These are phyloP conservation scores for Caradrina clavipalpis DNA, from an alignment of 2,888 invertebrate genomes.

Conservation along the genomic window DNA sequence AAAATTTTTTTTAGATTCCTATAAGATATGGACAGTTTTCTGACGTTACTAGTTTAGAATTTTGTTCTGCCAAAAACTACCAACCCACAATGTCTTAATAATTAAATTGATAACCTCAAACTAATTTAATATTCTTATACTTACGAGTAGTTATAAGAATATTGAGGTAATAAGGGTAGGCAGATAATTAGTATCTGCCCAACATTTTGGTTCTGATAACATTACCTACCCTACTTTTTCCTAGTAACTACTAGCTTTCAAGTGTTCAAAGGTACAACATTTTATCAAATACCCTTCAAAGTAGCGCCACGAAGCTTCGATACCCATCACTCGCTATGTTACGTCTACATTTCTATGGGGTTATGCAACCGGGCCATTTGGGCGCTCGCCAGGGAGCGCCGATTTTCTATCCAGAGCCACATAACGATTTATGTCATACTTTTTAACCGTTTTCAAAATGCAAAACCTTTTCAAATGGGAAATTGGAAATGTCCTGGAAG, in stretches of 20 bases:
- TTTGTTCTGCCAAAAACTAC: no score
- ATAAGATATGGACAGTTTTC: no score
- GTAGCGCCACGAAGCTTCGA: conserved; percentile 23
- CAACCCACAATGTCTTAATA: no score
- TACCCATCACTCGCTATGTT: conserved; percentile 27
- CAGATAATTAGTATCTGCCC: no score
- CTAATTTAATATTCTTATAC: no score
- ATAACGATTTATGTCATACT: conserved; percentile 64
- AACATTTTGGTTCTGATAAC: no score
- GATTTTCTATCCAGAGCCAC: conserved; percentile 65
- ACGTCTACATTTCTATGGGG: conserved; percentile 36
- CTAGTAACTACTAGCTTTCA: neutral
- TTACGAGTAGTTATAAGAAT: no score
- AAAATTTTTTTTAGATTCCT: neutral
- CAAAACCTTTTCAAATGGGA: conserved; percentile 52
- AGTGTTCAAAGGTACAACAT: neutral
- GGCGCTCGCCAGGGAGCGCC: conserved; percentile 67
- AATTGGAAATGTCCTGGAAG: conserved; percentile 34
- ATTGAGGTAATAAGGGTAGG: no score
- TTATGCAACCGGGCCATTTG: conserved; percentile 66
- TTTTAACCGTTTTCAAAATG: conserved; percentile 64
- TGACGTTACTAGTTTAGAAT: no score
- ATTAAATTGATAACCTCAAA: no score
- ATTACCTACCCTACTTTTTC: no score
- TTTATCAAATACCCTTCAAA: conserved; percentile 49